A percentile compares a stretch with the other conserved stretches of the same genome.
phyloP scores from a whole-genome alignment of 1,140 invertebrate species.

The Panagrolaimus sp. region DNA sequence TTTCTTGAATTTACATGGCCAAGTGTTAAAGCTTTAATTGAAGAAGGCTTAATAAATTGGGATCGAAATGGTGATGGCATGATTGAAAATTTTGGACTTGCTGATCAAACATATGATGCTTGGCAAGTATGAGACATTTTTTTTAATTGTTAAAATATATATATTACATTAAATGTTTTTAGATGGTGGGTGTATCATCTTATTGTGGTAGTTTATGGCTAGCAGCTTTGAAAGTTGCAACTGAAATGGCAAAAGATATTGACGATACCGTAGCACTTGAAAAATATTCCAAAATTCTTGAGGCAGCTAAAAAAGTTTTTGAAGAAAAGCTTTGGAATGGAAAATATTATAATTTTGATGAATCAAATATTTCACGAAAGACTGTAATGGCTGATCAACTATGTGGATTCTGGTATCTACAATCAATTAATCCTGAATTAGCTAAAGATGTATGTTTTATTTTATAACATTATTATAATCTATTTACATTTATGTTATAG shows the following conservation, averaged over 20 bases:
- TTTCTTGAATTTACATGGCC: conserved; percentile 67
- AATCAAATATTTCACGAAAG: conserved; percentile 64
- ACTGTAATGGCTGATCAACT: conserved; percentile 86
- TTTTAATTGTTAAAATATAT: too few species aligned
- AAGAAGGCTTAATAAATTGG: conserved; percentile 66
- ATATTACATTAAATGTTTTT: too few species aligned
- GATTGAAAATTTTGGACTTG: conserved; percentile 79
- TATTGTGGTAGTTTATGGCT: conserved; percentile 88
- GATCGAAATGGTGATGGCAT: conserved; percentile 79
- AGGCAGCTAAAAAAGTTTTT: conserved; percentile 72
- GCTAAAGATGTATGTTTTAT: conserved; percentile 63
- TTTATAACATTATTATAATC: conserved; percentile 18
- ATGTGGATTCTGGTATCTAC: conserved; percentile 71
- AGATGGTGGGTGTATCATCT: conserved; percentile 62
- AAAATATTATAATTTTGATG: conserved; percentile 77
- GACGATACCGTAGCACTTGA: conserved; percentile 65
- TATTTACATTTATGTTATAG: conserved; percentile 59
- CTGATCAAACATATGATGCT: conserved; percentile 85
- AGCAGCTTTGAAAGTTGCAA: conserved; percentile 66
- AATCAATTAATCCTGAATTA: conserved; percentile 61
- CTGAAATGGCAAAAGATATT: conserved; percentile 70
- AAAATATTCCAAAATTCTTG: conserved; percentile 68
- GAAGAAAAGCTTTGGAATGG: conserved; percentile 67
- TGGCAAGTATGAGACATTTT: conserved; percentile 73
- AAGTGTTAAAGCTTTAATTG: conserved; percentile 57